Evolutionary conservation across 2,888 invertebrate genomes (phyloP).

Genomic region (Bombylius major): DNA sequence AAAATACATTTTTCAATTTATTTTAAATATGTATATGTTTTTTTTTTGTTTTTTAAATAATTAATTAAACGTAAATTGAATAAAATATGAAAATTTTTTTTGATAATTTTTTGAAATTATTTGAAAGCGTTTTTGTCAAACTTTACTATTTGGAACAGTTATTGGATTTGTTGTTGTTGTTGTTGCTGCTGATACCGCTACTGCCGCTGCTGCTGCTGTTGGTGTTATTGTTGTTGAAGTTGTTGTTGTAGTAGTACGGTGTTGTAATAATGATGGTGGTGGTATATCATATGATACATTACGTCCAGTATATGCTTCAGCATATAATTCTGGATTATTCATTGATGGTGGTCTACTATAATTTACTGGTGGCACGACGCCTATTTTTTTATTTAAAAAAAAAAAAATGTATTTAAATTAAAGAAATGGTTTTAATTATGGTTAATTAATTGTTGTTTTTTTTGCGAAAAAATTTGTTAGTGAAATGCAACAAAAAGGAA

Average conservation of each 20-base stretch:
- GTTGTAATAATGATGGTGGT: constrained; percentile 13
- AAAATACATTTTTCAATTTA: too few relatives aligned
- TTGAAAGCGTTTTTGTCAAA: constrained; percentile 24
- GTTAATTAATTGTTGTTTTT: neutral
- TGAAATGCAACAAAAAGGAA: too few relatives aligned
- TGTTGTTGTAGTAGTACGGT: neutral
- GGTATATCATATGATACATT: constrained; percentile 28
- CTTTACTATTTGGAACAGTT: constrained; percentile 29
- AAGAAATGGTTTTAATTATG: neutral
- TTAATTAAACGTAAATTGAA: neutral
- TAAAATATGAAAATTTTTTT: neutral
- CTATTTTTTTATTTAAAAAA: constrained; percentile 15
- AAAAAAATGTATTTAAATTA: too few relatives aligned
- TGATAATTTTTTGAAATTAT: neutral
- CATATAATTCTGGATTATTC: constrained; percentile 28
- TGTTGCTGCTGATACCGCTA: neutral
- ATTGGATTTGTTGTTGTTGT: neutral
- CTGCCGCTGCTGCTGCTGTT: neutral
- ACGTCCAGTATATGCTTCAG: constrained; percentile 34
- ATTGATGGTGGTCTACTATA: constrained; percentile 34
- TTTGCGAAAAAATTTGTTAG: neutral
- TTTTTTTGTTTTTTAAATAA: neutral
- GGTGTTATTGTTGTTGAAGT: neutral
- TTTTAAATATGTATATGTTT: too few relatives aligned
- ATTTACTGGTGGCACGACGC: constrained; percentile 37